Conservation (phyloP, 2,888 invertebrate genomes). For the Pinctada fucata region DNA sequence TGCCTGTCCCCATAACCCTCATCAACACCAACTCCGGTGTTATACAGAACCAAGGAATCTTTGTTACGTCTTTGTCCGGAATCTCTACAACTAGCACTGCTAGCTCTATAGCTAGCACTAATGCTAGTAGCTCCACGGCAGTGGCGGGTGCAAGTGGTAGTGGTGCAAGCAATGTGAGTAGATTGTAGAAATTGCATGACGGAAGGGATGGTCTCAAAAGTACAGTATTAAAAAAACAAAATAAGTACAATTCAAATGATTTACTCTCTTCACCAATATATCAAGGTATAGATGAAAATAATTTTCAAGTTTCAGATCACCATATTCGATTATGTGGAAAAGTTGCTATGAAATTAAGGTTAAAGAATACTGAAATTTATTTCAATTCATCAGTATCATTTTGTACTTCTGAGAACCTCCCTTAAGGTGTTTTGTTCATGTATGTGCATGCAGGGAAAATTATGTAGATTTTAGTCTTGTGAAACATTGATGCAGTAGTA, state of each 20-base stretch:
- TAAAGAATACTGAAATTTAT: too few species aligned
- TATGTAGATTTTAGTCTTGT: too few species aligned
- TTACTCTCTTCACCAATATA: not conserved
- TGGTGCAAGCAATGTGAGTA: constrained; percentile 24
- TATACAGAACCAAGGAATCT: constrained; percentile 65
- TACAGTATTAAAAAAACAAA: not conserved
- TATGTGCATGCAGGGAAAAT: too few species aligned
- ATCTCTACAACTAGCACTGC: constrained; percentile 24
- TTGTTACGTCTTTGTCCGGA: constrained; percentile 63
- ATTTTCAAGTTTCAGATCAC: too few species aligned
- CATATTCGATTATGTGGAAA: too few species aligned
- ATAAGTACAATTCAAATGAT: not conserved
- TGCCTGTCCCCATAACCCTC: constrained; percentile 84
- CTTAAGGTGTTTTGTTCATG: too few species aligned
- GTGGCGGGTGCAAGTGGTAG: not conserved
- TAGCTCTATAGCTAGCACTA: not conserved
- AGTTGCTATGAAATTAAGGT: too few species aligned
- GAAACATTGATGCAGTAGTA: too few species aligned
- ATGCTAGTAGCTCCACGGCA: not conserved
- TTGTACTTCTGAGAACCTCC: too few species aligned
- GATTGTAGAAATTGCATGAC: constrained; percentile 28
- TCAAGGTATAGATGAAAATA: too few species aligned
- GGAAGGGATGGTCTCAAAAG: not conserved
- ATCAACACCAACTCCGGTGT: constrained; percentile 62
- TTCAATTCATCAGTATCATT: too few species aligned